Conservation (phyloP, 2,888 invertebrate genomes). For the Silvanus unidentatus region DNA sequence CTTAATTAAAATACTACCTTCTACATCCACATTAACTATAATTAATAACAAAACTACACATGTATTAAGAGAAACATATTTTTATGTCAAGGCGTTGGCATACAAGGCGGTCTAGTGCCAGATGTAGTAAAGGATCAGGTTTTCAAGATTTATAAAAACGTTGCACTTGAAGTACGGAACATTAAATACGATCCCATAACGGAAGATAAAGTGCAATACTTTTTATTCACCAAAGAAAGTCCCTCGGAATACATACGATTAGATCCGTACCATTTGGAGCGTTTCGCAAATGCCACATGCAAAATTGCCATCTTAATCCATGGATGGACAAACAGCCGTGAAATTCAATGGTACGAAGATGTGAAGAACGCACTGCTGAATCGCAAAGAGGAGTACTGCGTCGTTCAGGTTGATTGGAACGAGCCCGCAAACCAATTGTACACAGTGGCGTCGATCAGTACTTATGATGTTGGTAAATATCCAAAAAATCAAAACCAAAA, state of each 20-base stretch:
- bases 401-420: slow-evolving; percentile 33
- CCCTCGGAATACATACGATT: slow-evolving; percentile 21
- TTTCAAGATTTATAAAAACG: slow-evolving; percentile 29
- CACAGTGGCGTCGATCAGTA: slow-evolving; percentile 30
- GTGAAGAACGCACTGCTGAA: slow-evolving; percentile 30
- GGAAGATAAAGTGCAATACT: slow-evolving; percentile 26
- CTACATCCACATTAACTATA: too few species aligned
- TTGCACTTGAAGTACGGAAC: slow-evolving; percentile 24
- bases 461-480: slow-evolving; percentile 32
- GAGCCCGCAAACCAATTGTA: slow-evolving; percentile 30
- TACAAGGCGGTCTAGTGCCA: too few species aligned
- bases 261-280: slow-evolving; percentile 21
- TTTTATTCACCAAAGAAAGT: slow-evolving; percentile 22
- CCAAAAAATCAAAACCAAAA: not conserved
- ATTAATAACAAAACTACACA: too few species aligned
- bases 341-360: slow-evolving; percentile 27
- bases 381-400: slow-evolving; percentile 20
- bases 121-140: slow-evolving; percentile 21
- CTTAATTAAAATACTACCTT: too few species aligned
- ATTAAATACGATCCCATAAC: slow-evolving; percentile 24
- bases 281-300: slow-evolving; percentile 14
- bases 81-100: too few species aligned
- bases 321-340: slow-evolving; percentile 29
- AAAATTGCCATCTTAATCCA: slow-evolving; percentile 30
- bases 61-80: too few species aligned